Conservation (phyloP, 2,113 vertebrate species). For the Spilogale gracilis region DNA sequence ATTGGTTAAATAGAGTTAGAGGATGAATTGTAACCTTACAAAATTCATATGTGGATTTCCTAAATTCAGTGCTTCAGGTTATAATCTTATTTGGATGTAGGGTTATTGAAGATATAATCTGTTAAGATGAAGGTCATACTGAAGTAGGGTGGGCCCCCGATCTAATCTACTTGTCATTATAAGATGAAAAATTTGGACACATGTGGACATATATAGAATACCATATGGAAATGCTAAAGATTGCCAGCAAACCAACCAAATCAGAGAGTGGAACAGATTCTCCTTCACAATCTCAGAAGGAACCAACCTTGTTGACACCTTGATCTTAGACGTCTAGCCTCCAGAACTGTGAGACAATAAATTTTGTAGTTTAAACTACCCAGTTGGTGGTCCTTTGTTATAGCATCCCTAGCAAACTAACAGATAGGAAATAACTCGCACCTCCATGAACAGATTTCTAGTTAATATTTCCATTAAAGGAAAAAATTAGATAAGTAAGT, state of each 20-base stretch:
- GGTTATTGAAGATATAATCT: not conserved
- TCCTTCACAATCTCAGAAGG: not conserved
- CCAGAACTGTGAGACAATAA: not conserved
- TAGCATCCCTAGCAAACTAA: not conserved
- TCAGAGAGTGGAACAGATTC: not conserved
- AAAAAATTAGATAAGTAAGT: not conserved
- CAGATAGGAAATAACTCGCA: not conserved
- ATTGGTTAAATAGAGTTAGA: not conserved
- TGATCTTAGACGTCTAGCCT: not conserved
- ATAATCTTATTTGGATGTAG: not conserved
- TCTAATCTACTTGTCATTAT: not conserved
- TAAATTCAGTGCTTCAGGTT: not conserved
- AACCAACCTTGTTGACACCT: not conserved
- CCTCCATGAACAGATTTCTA: not conserved
- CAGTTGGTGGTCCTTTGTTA: not conserved
- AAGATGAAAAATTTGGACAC: not conserved
- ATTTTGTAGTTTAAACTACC: not conserved
- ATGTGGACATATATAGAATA: not conserved
- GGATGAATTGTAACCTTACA: not conserved
- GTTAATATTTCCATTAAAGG: not conserved
- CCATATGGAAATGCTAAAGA: not conserved
- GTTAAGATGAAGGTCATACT: not conserved
- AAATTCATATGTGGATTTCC: not conserved
- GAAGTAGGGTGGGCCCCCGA: not conserved
- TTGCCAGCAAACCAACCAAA: not conserved